A percentile compares a stretch with the other conserved stretches of the same genome.
These are phyloP conservation scores for Eublepharis macularius DNA, from an alignment of 2,113 vertebrate genomes.

Conservation along the genomic window DNA sequence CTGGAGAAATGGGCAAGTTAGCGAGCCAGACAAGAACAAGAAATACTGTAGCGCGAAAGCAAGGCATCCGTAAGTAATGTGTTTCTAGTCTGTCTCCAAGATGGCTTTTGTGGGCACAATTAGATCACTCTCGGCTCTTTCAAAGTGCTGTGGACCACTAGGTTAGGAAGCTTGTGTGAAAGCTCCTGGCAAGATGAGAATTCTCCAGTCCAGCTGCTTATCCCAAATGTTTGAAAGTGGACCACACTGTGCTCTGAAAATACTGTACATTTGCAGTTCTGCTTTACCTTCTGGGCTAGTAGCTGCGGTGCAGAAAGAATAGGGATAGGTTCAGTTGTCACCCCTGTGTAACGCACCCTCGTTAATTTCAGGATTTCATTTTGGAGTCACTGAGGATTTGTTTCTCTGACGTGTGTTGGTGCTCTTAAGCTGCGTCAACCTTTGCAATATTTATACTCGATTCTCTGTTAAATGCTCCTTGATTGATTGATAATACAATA, in stretches of 20 bases:
- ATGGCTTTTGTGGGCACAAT: neutral
- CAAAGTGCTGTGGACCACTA: fast-evolving
- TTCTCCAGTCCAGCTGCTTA: neutral
- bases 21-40: conserved; percentile 93
- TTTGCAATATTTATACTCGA: too few species aligned
- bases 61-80: conserved; percentile 89
- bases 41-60: conserved; percentile 98
- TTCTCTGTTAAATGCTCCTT: too few species aligned
- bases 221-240: too few species aligned
- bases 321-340: neutral
- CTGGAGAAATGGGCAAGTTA: conserved; percentile 94
- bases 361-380: neutral
- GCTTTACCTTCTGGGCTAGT: neutral
- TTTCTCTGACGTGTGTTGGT: too few species aligned
- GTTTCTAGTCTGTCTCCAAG: neutral
- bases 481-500: too few species aligned
- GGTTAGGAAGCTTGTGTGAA: neutral
- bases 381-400: too few species aligned
- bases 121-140: neutral
- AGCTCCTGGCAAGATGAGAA: neutral
- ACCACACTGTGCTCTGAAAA: neutral
- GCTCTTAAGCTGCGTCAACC: too few species aligned
- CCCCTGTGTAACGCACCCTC: neutral
- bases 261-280: neutral
- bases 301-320: neutral